Evolutionary conservation across 2,888 invertebrate species (phyloP).

Genomic region (Stramonita haemastoma): DNA sequence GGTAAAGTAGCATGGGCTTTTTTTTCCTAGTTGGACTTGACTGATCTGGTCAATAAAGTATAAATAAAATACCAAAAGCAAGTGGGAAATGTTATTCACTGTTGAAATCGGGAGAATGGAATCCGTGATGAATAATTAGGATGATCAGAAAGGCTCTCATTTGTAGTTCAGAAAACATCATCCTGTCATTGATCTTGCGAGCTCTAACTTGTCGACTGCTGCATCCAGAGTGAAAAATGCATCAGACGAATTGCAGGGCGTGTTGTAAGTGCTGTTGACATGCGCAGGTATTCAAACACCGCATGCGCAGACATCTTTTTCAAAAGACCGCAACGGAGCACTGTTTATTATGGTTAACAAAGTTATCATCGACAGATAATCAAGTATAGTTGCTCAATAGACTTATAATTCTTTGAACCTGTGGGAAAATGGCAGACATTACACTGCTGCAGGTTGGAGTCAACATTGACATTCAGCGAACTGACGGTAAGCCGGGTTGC

Average conservation of each 20-base stretch:
- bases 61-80: no score
- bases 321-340: slow-evolving; percentile 35
- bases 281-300: slow-evolving; percentile 39
- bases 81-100: no score
- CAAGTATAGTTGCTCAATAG: not conserved
- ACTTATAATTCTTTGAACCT: not conserved
- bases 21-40: no score
- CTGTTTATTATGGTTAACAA: slow-evolving; percentile 42
- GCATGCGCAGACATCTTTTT: slow-evolving; percentile 39
- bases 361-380: not conserved
- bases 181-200: no score
- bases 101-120: no score
- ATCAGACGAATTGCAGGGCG: slow-evolving; percentile 23
- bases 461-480: slow-evolving; percentile 80
- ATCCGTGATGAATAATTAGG: no score
- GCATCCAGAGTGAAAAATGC: not conserved
- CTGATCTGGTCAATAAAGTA: no score
- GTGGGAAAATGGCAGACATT: slow-evolving; percentile 46
- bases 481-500: slow-evolving; percentile 78
- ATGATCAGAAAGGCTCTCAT: no score
- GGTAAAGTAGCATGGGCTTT: no score
- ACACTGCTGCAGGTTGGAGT: slow-evolving; percentile 69
- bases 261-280: slow-evolving; percentile 21
- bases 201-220: not conserved
- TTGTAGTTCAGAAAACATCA: no score